phyloP scores from a whole-genome alignment of 2,113 vertebrate genomes.

The Sula dactylatra region DNA sequence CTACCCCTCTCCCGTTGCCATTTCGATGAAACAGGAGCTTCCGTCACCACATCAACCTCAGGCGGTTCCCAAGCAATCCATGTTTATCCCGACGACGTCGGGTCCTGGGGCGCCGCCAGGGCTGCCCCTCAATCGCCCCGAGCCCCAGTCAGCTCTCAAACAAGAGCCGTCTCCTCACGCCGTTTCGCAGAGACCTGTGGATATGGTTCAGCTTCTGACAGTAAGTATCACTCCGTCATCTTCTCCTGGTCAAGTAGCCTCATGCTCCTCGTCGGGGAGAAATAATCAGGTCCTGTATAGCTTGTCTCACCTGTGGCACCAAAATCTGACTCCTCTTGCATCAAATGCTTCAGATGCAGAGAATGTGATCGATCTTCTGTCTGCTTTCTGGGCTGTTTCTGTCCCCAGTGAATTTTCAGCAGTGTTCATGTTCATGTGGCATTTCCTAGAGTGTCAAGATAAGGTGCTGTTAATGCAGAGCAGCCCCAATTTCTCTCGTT shows the following conservation, averaged over 20 bases:
- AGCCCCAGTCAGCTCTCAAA: constrained; percentile 75
- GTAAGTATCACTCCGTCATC: constrained; percentile 49
- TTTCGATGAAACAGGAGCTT: constrained; percentile 85
- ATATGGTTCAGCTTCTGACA: constrained; percentile 94
- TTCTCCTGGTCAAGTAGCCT: not conserved
- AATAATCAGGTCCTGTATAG: not conserved
- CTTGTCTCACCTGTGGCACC: not conserved
- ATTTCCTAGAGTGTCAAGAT: rapidly evolving
- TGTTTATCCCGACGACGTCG: constrained; percentile 73
- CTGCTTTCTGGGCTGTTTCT: not conserved
- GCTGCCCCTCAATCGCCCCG: constrained; percentile 70
- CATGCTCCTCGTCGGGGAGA: rapidly evolving
- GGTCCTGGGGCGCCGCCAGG: constrained; percentile 67
- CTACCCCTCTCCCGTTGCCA: constrained; percentile 84
- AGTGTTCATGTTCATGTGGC: rapidly evolving
- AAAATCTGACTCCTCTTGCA: not conserved
- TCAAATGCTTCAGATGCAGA: not conserved
- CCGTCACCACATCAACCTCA: constrained; percentile 68
- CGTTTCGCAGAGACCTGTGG: constrained; percentile 83
- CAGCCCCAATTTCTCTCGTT: not conserved
- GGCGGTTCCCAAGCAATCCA: constrained; percentile 73
- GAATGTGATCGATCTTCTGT: rapidly evolving
- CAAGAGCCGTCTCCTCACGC: constrained; percentile 75
- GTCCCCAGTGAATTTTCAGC: not conserved
- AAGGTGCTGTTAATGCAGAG: not conserved